phyloP scores from a whole-genome alignment of 2,797 vertebrate genomes.

The Gastrophryne carolinensis region DNA sequence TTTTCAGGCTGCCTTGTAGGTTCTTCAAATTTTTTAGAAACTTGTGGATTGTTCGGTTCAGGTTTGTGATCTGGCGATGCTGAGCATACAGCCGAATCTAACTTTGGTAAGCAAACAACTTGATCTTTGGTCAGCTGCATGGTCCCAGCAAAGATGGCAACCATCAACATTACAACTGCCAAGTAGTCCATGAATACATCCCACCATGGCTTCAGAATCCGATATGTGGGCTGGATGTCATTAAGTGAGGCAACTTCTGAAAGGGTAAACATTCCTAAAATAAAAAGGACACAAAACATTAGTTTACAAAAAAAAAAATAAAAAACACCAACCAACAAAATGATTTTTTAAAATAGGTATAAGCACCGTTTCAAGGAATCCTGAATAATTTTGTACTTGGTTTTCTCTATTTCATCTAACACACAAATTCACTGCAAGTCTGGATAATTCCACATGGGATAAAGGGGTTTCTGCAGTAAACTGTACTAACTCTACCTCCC shows the following conservation, averaged over 20 bases:
- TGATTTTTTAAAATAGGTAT: too few species aligned
- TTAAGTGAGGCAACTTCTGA: slow-evolving; percentile 97
- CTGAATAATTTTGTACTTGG: too few species aligned
- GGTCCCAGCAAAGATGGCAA: slow-evolving; percentile 97
- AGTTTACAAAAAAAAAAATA: too few species aligned
- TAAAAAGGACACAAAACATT: slow-evolving; percentile 45
- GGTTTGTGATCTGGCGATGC: slow-evolving; percentile 58
- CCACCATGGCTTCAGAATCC: slow-evolving; percentile 99
- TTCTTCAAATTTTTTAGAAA: slow-evolving; percentile 68
- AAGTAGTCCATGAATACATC: slow-evolving; percentile 99
- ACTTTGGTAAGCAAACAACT: slow-evolving; percentile 93
- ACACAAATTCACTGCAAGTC: too few species aligned
- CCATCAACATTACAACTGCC: slow-evolving; percentile 96
- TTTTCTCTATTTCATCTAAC: too few species aligned
- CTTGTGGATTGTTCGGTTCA: slow-evolving; percentile 56
- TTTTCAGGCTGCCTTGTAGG: slow-evolving; percentile 63
- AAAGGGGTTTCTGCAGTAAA: too few species aligned
- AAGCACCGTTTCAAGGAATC: too few species aligned
- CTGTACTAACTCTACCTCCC: too few species aligned
- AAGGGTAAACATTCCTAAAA: slow-evolving; percentile 98
- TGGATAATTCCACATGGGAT: too few species aligned
- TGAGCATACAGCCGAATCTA: slow-evolving; percentile 76
- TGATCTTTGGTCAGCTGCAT: slow-evolving; percentile 99
- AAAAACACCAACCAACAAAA: too few species aligned
- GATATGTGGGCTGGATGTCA: slow-evolving; percentile 97